Evolutionary conservation across 2,797 vertebrate species (phyloP), one percentile per base, ranked within the genome.

Genomic region (Takifugu rubripes): DNA sequence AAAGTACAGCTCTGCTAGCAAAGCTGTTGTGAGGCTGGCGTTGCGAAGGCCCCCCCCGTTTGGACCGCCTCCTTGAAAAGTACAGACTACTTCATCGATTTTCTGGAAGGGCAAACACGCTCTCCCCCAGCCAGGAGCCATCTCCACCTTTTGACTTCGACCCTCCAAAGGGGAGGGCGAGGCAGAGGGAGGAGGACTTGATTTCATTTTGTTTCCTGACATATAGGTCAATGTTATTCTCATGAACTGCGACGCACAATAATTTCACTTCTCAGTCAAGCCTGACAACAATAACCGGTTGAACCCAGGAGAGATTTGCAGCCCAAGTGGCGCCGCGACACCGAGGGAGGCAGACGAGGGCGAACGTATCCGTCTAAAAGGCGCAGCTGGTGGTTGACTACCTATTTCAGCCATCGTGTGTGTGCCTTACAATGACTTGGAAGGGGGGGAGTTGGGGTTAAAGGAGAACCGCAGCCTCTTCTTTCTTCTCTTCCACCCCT

Each of bases 41-140:
- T 65, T 6, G 25, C 24, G 48, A 70, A 50, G 59, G 49, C 42
- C 33, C 62, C 31, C 64, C 64, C 24, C 47, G 12, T 45, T 60
- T 31, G 21, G 51, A 50, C 54, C 52, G 42, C 58, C 60, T 74
- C 62, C 54, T 67, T 62, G 56, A 51, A 44, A 68, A 8, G 51
- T 64, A 49, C 68, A 77, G 72, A 81, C 64, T 6, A 61, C 55
- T 66, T 72, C 70, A 84, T 81, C 59, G 84, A 83, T 83, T 65
- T 61, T 63, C 56, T 63, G 53, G 60, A 81, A 61, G 66, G 68
- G 48, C 47, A 73, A 77, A n/a, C 74, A 68, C 61, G 59, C 59
- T 76, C 3, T 40, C 36, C 14, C 52, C 70, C 36, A 61, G 55
- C 47, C 46, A 68, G 58, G 70, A 64, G 74, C 71, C 68, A 61